These are phyloP conservation scores for Otolemur crassicaudatus DNA, from an alignment of 2,797 vertebrate species.

Conservation along the genomic window DNA sequence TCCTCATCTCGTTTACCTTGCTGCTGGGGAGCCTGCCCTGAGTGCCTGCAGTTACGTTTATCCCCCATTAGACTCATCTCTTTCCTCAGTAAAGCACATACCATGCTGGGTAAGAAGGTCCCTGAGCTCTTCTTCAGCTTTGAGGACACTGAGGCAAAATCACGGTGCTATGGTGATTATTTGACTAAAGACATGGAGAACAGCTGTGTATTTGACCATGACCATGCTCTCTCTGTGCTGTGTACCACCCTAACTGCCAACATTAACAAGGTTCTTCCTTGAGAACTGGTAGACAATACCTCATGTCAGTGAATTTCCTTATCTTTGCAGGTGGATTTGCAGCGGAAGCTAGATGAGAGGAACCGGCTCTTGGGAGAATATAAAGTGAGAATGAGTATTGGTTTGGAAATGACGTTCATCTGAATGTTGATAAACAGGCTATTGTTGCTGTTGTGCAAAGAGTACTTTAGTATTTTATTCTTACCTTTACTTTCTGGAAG, in stretches of 20 bases:
- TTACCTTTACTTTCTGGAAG: slow-evolving; percentile 4
- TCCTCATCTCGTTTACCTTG: not conserved
- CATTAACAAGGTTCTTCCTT: not conserved
- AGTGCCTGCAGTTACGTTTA: slow-evolving; percentile 6
- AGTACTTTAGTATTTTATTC: not conserved
- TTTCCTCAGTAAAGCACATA: not conserved
- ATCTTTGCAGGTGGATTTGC: slow-evolving; percentile 92
- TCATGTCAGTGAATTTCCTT: not conserved
- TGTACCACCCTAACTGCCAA: not conserved
- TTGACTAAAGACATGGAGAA: not conserved
- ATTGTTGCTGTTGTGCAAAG: not conserved
- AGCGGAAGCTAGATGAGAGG: slow-evolving; percentile 96
- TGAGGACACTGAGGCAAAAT: not conserved
- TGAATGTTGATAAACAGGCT: not conserved
- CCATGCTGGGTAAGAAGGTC: not conserved
- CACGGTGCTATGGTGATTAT: not conserved
- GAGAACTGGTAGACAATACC: not conserved
- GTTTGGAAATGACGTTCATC: slow-evolving; percentile 1
- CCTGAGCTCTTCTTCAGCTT: not conserved
- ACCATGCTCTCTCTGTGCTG: not conserved
- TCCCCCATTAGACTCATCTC: not conserved
- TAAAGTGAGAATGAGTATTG: slow-evolving; percentile 89
- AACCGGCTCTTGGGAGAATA: slow-evolving; percentile 93
- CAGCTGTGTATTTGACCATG: not conserved
- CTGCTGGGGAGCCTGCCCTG: not conserved